Evolutionary conservation across 2,113 vertebrate genomes (phyloP), one percentile per base, ranked within the genome.

Genomic region (Stegostoma tigrinum): DNA sequence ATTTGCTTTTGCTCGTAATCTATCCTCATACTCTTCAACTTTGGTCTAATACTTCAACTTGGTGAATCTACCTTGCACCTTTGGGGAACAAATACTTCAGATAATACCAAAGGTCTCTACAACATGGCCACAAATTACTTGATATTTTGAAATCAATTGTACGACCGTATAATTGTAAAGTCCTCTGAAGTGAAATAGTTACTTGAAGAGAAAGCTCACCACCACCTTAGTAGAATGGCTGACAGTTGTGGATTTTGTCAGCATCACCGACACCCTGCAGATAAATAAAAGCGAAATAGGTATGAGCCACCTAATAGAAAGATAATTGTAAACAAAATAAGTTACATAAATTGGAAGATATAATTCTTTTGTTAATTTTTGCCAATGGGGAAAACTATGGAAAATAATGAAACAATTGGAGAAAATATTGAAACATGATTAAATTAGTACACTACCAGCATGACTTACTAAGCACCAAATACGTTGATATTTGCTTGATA

Each of bases 401-500:
- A 61, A 61, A 61, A 61, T 0, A 61, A 61, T 12, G 48, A 48
- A 48, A 48, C 12, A 12, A 61, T 61, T 61, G 55, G 38, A 17
- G 1, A 14, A 83, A 83, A 45, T 42, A 83, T 38, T 5, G 15
- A 7, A 0, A 45, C 38, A 83, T 7, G 38, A 83, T 21, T 83
- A 83, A 83, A 83, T 42, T 42, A 19, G 19, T 83, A 45, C 23
- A 83, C 3, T 80, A 38, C 78, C 80, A 83, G 38, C 38, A 45
- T 38, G 5, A 45, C 38, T 83, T 83, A 83, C 15, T n/a, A 83
- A 83, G 80, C 80, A 42, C 78, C 38, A 21, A 5, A 45, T 42
- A 83, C 80, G 5, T 3, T 42, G 80, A 83, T 42, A 83, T 45
- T 83, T 23, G 17, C 87, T 85, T 96, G 96, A 86, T 75, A 87